Evolutionary conservation across 2,797 vertebrate genomes (phyloP).

Genomic region (Poecilia velifera): DNA sequence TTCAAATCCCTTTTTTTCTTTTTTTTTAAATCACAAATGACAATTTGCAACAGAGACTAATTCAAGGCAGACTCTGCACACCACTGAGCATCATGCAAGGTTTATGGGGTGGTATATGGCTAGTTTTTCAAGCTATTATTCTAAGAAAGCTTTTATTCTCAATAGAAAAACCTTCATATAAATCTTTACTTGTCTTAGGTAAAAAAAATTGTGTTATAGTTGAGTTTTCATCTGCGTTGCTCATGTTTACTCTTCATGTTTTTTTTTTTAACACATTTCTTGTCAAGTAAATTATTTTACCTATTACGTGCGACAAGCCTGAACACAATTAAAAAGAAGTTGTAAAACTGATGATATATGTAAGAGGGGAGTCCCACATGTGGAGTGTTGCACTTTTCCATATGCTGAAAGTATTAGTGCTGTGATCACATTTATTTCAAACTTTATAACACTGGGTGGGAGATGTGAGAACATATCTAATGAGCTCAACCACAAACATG

Average conservation of each 20-base stretch:
- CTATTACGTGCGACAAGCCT: neutral
- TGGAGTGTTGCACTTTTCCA: constrained; percentile 1
- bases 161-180: neutral
- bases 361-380: neutral
- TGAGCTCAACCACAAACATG: constrained; percentile 18
- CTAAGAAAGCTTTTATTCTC: neutral
- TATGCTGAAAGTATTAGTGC: neutral
- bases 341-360: neutral
- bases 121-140: neutral
- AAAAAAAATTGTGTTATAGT: neutral
- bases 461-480: constrained; percentile 10
- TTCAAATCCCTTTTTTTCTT: neutral
- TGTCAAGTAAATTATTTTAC: neutral
- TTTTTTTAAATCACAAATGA: neutral
- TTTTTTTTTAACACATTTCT: neutral
- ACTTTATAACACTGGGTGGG: constrained; percentile 10
- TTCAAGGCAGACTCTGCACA: neutral
- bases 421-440: constrained; percentile 17
- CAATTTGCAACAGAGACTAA: neutral
- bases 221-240: neutral
- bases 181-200: neutral
- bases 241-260: neutral
- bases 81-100: neutral
- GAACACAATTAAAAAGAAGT: neutral
- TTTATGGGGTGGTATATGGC: too few relatives aligned